phyloP scores from a whole-genome alignment of 2,888 invertebrate genomes.

The Strigamia maritima region DNA sequence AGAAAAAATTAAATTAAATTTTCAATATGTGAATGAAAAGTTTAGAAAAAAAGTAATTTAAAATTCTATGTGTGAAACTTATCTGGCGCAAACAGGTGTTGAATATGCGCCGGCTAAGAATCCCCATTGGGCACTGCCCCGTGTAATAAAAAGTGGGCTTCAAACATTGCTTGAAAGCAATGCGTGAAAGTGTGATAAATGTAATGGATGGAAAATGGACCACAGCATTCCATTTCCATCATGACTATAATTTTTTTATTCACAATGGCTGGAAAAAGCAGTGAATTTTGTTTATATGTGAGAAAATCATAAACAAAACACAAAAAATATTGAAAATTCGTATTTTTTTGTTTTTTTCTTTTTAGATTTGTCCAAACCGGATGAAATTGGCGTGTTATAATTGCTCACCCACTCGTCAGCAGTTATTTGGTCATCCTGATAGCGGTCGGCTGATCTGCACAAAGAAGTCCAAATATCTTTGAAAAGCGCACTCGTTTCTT shows the following conservation, averaged over 20 bases:
- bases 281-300: neutral
- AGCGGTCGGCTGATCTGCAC: slow-evolving; percentile 76
- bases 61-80: neutral
- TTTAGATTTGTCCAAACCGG: neutral
- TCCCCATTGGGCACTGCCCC: neutral
- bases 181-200: neutral
- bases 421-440: slow-evolving; percentile 73
- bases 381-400: neutral
- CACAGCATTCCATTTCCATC: too few species aligned
- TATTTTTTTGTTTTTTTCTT: too few species aligned
- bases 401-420: slow-evolving; percentile 44
- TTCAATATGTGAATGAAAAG: neutral
- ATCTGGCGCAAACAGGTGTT: neutral
- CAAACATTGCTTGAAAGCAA: neutral
- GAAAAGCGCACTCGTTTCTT: slow-evolving; percentile 76
- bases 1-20: neutral
- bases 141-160: neutral
- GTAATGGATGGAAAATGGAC: neutral
- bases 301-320: too few species aligned
- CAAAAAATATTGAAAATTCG: too few species aligned
- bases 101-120: neutral
- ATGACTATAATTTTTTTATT: neutral
- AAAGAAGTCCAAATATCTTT: slow-evolving; percentile 86
- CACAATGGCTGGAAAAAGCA: neutral
- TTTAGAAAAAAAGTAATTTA: slow-evolving; percentile 4